Base-by-base conservation (phyloP, 2,888 invertebrate species). In the Nemapogon koenigi region DNA sequence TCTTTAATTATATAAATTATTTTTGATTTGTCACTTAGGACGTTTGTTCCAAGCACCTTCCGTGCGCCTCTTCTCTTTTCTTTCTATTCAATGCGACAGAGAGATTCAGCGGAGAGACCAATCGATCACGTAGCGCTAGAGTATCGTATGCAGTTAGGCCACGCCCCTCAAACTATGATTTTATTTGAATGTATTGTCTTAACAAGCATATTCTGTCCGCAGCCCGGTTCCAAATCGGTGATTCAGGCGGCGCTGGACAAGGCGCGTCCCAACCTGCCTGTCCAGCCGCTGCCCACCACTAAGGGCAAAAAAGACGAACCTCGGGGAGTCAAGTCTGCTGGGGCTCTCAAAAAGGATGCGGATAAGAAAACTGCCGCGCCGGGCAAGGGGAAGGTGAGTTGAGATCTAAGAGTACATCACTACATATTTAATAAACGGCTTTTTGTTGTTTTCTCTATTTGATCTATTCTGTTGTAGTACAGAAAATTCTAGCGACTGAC, bases 241-340 rank as follows among this genome's bases (percentile, higher is more conserved):
- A 86, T 95, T n/a, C 81, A 86, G 58, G 86, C 88, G 0, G 85
- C 88, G 0, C 62, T 96, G 38, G 95, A 96, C 49, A 95, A 94
- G 60, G 90, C 90, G 0, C 82, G 91, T 2, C 91, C 91, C 0
- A 90, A 85, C 65, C 70, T 96, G 31, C 95, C 95, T 0, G 80
- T 90, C 0, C 94, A 93, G 60, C 89, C 91, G 0, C 59, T 89
- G 15, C 87, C 89, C 0, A 72, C 89, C 0, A 72, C 82, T 37
- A 83, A 83, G 38, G 76, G 79, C 46, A 78, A 83, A 46, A 81
- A 83, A 42, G 83, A 86, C 0, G 83, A 85, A n/a, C 50, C 72
- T 0, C 83, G 84, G 43, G 72, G 75, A 1, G 82, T 85, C 0
- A 85, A 83, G 51, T 82, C 84, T 3, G 83, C 82, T 0, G 82